A percentile compares a stretch with the other conserved stretches of the same genome.
Conservation (phyloP, 2,797 vertebrate genomes). For the Thripadectes ignobilis region DNA sequence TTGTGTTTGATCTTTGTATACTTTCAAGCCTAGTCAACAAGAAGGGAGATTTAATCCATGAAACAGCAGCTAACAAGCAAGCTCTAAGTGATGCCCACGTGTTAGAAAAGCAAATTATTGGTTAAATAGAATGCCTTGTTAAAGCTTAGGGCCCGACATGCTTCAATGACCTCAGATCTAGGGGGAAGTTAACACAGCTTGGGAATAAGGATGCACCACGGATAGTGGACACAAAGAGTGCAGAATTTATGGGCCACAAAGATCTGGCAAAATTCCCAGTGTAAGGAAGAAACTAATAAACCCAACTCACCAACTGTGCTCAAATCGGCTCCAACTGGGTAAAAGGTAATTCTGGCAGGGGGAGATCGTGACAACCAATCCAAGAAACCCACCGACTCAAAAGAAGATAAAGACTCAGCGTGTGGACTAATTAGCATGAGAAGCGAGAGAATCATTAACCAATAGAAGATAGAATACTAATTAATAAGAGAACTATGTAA, state of each 20-base stretch:
- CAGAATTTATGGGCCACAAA: not conserved
- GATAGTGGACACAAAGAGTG: not conserved
- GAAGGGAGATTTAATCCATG: not conserved
- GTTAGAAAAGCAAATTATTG: not conserved
- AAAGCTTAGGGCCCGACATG: not conserved
- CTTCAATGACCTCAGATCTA: not conserved
- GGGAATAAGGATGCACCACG: not conserved
- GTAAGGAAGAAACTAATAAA: not conserved
- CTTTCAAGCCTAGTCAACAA: not conserved
- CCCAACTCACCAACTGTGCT: not conserved
- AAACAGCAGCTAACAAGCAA: not conserved
- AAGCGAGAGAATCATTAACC: not conserved
- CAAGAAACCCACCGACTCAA: not conserved
- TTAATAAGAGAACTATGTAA: not conserved
- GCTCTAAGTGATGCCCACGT: not conserved
- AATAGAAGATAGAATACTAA: not conserved
- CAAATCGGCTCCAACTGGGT: not conserved
- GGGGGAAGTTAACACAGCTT: not conserved
- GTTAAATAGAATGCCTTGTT: not conserved
- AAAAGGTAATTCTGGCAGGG: not conserved
- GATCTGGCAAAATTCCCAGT: not conserved
- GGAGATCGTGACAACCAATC: not conserved
- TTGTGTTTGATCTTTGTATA: not conserved
- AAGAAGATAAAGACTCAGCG: not conserved
- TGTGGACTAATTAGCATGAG: not conserved